Conservation (phyloP, 2,797 vertebrate genomes). For the Gymnopithys bicolor region DNA sequence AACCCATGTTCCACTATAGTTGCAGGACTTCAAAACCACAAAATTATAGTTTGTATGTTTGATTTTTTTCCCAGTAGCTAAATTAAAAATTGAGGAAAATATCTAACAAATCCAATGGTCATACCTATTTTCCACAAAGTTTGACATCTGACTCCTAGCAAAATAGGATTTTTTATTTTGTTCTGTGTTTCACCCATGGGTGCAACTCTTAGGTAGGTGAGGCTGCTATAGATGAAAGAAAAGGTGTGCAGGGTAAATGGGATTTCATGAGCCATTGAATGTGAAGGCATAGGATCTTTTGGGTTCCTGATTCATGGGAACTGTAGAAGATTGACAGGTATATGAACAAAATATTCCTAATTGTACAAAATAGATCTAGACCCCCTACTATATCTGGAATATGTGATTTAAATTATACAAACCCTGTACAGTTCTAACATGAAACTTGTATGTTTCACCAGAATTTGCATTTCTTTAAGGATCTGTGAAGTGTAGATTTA, state of each 20-base stretch:
- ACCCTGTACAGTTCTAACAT: background rate
- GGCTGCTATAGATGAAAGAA: background rate
- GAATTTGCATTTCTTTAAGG: background rate
- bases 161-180: background rate
- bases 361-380: background rate
- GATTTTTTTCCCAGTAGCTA: background rate
- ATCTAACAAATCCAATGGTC: background rate
- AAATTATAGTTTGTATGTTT: background rate
- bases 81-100: rapidly evolving
- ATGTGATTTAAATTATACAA: background rate
- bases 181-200: background rate
- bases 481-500: background rate
- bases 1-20: background rate
- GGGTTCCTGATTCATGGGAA: background rate
- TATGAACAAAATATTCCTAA: background rate
- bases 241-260: background rate
- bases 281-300: background rate
- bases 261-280: background rate
- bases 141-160: background rate
- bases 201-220: background rate
- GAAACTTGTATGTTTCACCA: background rate
- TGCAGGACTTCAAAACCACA: background rate
- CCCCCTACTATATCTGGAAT: background rate
- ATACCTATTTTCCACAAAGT: background rate
- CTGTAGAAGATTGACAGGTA: background rate